Percentiles rank a stretch among this genome's conserved stretches.
Conservation (phyloP, 1,140 invertebrate species). For the Charaxes varanes region DNA sequence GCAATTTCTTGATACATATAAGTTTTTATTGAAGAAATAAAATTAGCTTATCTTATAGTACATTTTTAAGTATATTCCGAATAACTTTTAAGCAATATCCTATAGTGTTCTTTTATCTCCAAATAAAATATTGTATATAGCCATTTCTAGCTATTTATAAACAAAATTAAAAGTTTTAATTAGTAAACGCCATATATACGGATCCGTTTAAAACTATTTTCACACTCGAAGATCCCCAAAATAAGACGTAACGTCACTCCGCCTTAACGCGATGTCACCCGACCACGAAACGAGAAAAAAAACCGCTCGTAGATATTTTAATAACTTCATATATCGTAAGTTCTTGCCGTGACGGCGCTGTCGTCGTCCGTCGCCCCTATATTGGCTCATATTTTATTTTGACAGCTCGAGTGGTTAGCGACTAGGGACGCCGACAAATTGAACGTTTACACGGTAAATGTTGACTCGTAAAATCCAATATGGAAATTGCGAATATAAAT, state of each 20-base stretch:
- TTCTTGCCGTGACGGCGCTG: conserved; percentile 56
- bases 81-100: no score
- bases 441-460: conserved; percentile 11
- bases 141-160: no score
- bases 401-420: conserved; percentile 45
- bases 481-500: no score
- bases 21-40: no score
- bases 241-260: conserved; percentile 24
- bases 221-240: conserved; percentile 3
- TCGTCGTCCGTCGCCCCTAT: conserved; percentile 46
- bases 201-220: no score
- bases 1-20: no score
- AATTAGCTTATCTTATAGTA: no score
- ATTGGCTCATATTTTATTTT: conserved; percentile 70
- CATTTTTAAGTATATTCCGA: no score
- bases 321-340: conserved; percentile 69
- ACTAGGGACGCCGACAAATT: conserved; percentile 31
- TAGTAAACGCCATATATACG: no score
- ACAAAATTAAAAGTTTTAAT: no score
- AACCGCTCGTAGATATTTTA: conserved; percentile 62
- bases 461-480: conserved; percentile 2
- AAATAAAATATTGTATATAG: no score
- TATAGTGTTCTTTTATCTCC: no score
- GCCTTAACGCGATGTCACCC: conserved; percentile 40
- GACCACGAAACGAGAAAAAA: conserved; percentile 58